Evolutionary conservation across 2,113 vertebrate species (phyloP), one percentile per base, ranked within the genome.

Genomic region (Hystrix brachyura): DNA sequence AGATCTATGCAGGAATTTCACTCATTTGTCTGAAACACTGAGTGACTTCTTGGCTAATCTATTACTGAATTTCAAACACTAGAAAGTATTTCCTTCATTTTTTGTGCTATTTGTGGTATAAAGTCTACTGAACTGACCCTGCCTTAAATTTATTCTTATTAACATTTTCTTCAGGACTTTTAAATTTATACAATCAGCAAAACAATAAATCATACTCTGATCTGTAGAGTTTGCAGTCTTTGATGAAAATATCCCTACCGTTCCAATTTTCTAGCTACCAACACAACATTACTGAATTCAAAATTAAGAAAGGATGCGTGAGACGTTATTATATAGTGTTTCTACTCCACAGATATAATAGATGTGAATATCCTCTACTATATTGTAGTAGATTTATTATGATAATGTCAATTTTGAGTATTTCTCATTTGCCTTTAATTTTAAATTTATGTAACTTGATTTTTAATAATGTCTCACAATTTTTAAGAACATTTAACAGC

Each of bases 141-240:
- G 9, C 34, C 71, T 91, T 69, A 79, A 48, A 94, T 86, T 85
- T 93, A 94, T 57, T 96, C 43, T 96, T 88, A 81, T 85, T 94
- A 91, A 88, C 71, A 89, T 72, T 85, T 96, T 94, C 72, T 93
- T 91, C 23, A 74, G 11, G 34, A 79, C 12, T 67, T 34, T 60
- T 71, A 95, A 91, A 95, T 94, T 46, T 53, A 65, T 57, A 69
- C 48, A 90, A 79, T 95, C 34, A 71, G 2, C 27, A 72, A 87
- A 88, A 96, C 48, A 87, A 38, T 91, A 91, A 64, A 62, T 67
- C 65, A 95, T 1, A 64, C 25, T 55, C 3, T 25, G 5, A 74
- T 83, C 51, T 48, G 55, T 81, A 84, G 64, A 78, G 10, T 92
- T 84, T 51, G 11, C 46, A 64, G n/a, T 81, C 13, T 62, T 86